phyloP scores from a whole-genome alignment of 2,888 invertebrate genomes.

The Acanthoscelides obtectus region DNA sequence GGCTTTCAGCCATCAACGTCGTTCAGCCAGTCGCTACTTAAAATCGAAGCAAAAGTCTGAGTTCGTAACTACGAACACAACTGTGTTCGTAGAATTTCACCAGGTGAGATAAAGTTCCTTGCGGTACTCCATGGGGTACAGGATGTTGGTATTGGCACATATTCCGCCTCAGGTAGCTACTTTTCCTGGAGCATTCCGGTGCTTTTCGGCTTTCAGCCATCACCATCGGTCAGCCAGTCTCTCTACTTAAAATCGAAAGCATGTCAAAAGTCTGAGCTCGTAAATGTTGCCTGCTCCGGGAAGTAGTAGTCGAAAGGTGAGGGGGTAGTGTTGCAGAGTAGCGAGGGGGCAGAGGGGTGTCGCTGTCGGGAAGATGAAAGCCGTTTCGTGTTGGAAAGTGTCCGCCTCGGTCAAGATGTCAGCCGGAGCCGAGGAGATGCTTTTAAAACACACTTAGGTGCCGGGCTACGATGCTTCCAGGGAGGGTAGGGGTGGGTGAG shows the following conservation, averaged over 20 bases:
- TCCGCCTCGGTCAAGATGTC: constrained; percentile 51
- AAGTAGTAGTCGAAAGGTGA: neutral
- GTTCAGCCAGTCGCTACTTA: constrained; percentile 6
- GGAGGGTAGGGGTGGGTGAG: neutral
- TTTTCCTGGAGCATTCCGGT: neutral
- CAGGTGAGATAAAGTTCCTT: too few species aligned
- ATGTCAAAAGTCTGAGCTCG: constrained; percentile 27
- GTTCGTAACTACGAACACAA: too few species aligned
- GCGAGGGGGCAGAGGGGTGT: constrained; percentile 19
- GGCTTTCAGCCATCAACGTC: neutral
- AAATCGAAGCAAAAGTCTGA: constrained; percentile 29
- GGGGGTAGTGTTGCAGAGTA: constrained; percentile 19
- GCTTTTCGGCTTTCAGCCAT: neutral
- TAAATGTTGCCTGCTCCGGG: constrained; percentile 21
- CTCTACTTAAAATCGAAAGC: constrained; percentile 26
- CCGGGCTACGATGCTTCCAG: neutral
- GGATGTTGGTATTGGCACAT: too few species aligned
- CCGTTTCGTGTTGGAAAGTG: constrained; percentile 49
- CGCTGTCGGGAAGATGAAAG: constrained; percentile 45
- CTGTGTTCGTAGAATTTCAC: too few species aligned
- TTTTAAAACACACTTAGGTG: constrained; percentile 49
- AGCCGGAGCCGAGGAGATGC: constrained; percentile 39
- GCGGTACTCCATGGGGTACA: too few species aligned
- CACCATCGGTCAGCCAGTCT: neutral
- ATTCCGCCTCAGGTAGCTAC: neutral